Base-by-base conservation (phyloP, 2,113 vertebrate genomes). In the Zingel zingel region DNA sequence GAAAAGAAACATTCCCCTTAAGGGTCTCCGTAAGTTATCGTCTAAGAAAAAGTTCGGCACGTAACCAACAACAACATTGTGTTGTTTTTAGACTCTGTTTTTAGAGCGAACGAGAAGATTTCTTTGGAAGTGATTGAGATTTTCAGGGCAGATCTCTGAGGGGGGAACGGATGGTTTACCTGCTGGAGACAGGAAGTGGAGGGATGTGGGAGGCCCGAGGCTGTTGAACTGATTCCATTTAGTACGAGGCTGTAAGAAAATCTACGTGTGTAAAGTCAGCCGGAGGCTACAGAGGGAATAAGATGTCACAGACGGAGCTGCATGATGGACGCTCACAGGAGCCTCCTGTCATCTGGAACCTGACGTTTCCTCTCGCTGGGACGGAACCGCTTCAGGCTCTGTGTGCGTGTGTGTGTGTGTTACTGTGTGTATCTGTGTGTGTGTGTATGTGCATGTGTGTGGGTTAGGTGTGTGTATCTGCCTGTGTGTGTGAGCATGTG, bases 251-350 rank as follows among this genome's bases (percentile, higher is more conserved):
- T 33, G 33, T 33, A 33, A 33, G 33, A 33, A 6, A 6, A 6
- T 33, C 27, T 27, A 0, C 6, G 33, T 6, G 33, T 33, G 33
- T 33, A 6, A 33, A 6, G 69, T 72, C 64, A 30, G 70, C 74
- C 75, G 39, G 84, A 4, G 45, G 74, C 58, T 75, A 10, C 75
- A 58, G 18, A 33, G 27, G 47, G 43, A 54, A 25, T 0, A 8
- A 67, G 5, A 58, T 39, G 73, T 81, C 58, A 61, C 16, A 39
- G 36, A 16, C 71, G n/a, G 3, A 1, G 7, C 33, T 33, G 33
- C 47, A 43, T 73, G 81, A 76, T 75, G 78, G 3, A 62, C 18
- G 10, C n/a, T 62, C 33, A 61, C 48, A 50, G 48, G 5, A 33
- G 33, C 33, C 33, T 33, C 33, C 6, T 30, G 30, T 30, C 3